A percentile compares a stretch with the other conserved stretches of the same genome.
phyloP scores from a whole-genome alignment of 1,140 invertebrate genomes.

The Lordiphosa stackelbergi region DNA sequence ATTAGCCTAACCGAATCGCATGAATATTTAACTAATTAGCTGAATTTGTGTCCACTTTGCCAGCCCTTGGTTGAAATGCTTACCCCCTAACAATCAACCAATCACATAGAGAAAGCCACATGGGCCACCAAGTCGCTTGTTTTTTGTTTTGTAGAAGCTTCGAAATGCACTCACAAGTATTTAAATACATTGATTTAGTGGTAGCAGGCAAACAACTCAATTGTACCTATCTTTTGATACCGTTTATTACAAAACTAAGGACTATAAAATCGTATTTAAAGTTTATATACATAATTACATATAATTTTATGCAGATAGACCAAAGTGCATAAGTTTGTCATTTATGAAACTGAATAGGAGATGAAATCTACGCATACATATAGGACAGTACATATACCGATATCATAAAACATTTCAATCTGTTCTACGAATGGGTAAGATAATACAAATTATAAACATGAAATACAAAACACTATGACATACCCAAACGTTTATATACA shows the following conservation, averaged over 20 bases:
- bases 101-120: background rate
- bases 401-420: slow-evolving; percentile 49
- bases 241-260: slow-evolving; percentile 75
- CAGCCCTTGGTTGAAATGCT: slow-evolving; percentile 10
- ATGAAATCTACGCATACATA: slow-evolving; percentile 17
- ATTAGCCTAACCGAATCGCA: slow-evolving; percentile 56
- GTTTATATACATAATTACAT: slow-evolving; percentile 41
- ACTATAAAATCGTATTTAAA: slow-evolving; percentile 68
- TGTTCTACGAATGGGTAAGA: slow-evolving; percentile 49
- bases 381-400: slow-evolving; percentile 14
- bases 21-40: slow-evolving; percentile 49
- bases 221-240: slow-evolving; percentile 76
- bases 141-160: slow-evolving; percentile 11
- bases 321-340: slow-evolving; percentile 19
- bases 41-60: slow-evolving; percentile 63
- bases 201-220: slow-evolving; percentile 61
- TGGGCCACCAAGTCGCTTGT: slow-evolving; percentile 15
- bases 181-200: slow-evolving; percentile 48
- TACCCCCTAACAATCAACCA: background rate
- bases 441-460: slow-evolving; percentile 36
- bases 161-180: background rate
- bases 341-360: slow-evolving; percentile 24
- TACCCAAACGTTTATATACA: slow-evolving; percentile 49
- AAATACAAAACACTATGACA: slow-evolving; percentile 30
- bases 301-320: slow-evolving; percentile 48